Percentiles rank a stretch among this genome's conserved stretches.
These are phyloP conservation scores for Callosobruchus maculatus DNA, from an alignment of 2,888 invertebrate genomes.

Conservation along the genomic window DNA sequence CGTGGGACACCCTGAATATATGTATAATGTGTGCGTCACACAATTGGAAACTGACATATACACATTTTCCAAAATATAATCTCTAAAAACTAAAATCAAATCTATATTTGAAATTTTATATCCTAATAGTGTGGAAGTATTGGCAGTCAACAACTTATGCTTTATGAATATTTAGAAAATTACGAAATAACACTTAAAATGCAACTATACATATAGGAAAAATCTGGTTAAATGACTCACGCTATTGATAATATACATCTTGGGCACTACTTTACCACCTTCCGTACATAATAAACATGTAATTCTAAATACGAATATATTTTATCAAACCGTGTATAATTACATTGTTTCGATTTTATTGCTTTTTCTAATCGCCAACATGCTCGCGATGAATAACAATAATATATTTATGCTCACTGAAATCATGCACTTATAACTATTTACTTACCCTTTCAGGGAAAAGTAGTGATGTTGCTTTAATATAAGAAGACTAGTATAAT, in stretches of 20 bases:
- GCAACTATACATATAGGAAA: not conserved
- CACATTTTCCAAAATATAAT: no score
- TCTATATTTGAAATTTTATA: no score
- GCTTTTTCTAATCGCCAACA: not conserved
- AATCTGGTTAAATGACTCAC: not conserved
- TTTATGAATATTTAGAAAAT: no score
- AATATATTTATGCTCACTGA: not conserved
- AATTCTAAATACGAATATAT: not conserved
- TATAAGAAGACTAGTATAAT: constrained; percentile 27
- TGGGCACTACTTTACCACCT: not conserved
- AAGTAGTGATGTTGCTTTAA: constrained; percentile 5
- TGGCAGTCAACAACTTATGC: no score
- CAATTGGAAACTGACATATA: no score
- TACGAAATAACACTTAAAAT: no score
- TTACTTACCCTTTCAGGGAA: not conserved
- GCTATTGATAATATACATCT: not conserved
- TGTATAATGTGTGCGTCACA: no score
- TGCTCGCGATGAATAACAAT: not conserved
- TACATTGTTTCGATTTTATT: not conserved
- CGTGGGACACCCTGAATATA: no score
- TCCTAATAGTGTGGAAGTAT: no score
- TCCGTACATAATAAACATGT: not conserved
- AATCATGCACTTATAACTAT: not conserved
- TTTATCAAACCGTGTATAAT: not conserved
- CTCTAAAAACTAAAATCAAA: no score